Conservation (phyloP, 2,797 vertebrate species). For the Alosa sapidissima region DNA sequence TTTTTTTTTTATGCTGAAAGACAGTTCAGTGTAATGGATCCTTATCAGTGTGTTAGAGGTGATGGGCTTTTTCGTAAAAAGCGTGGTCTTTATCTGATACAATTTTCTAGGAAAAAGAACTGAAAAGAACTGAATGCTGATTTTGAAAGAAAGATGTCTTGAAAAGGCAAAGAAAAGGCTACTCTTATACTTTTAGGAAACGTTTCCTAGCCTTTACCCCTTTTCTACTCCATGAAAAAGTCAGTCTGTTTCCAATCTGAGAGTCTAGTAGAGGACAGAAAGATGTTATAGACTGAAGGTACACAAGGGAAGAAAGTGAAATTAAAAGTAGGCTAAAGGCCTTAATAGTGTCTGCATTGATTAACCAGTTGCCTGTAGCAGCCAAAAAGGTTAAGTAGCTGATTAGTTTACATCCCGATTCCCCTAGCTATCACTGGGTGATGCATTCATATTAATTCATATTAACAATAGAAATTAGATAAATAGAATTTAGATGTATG, state of each 20-base stretch:
- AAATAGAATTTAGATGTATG: neutral
- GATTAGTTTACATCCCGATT: neutral
- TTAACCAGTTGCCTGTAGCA: neutral
- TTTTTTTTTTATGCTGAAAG: neutral
- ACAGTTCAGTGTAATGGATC: neutral
- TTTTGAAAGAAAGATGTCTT: neutral
- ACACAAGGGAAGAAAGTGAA: neutral
- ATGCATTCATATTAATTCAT: neutral
- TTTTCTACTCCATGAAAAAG: neutral
- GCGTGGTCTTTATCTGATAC: neutral
- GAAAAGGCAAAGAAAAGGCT: no score
- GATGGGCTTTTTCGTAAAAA: neutral
- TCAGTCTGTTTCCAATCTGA: neutral
- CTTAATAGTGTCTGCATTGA: neutral
- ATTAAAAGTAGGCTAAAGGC: neutral
- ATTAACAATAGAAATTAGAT: neutral
- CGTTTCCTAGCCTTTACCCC: neutral
- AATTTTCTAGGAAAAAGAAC: neutral
- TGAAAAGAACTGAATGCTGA: neutral
- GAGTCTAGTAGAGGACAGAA: neutral
- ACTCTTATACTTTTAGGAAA: neutral
- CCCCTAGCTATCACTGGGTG: neutral
- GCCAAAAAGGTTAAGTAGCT: neutral
- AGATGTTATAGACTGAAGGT: neutral
- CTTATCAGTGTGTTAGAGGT: neutral